Base-by-base conservation (phyloP, 1,140 invertebrate species). In the Cotesia chilonis region DNA sequence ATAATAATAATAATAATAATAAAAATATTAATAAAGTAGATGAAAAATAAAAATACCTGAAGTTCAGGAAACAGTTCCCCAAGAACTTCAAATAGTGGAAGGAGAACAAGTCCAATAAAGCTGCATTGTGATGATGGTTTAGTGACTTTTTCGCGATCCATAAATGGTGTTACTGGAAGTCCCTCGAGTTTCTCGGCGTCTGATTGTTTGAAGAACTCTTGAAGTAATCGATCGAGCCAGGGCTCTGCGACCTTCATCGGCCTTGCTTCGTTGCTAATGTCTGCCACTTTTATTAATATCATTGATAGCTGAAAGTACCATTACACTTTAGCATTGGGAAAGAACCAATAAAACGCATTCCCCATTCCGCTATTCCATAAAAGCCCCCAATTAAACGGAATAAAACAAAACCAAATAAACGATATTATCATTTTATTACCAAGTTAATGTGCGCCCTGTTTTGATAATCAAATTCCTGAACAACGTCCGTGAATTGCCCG, bases 111-210 rank as follows among this genome's bases (percentile, higher is more conserved):
- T 17, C 94, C 94, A 77, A 96, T 96, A 84, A 96, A 96, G 68
- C 93, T 92, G 81, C 94, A 93, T 82, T 96, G 94, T 0, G 94
- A 94, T 36, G 93, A 93, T 3, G 93, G 92, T 84, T 95, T 95
- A 52, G 93, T 95, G 10, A 96, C 93, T 87, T 95, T 95, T 72
- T 95, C 94, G n/a, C 94, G 89, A 81, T 96, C 94, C 94, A 96
- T 96, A 80, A 95, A 96, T 0, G 94, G 94, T 5, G 94, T 94
- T 1, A 95, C 94, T 1, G 94, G 94, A 70, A 96, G 87, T 6
- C 94, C 94, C 83, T 95, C 93, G 54, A 93, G 87, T 81, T 95
- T 95, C 80, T 96, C 94, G 5, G 92, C 90, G 74, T 95, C 94
- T 81, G 93, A 94, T 87, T 95, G 93, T 74, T 92, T 92, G 79